Conservation (phyloP, 1,140 invertebrate species). For the Drosophila setifemur region DNA sequence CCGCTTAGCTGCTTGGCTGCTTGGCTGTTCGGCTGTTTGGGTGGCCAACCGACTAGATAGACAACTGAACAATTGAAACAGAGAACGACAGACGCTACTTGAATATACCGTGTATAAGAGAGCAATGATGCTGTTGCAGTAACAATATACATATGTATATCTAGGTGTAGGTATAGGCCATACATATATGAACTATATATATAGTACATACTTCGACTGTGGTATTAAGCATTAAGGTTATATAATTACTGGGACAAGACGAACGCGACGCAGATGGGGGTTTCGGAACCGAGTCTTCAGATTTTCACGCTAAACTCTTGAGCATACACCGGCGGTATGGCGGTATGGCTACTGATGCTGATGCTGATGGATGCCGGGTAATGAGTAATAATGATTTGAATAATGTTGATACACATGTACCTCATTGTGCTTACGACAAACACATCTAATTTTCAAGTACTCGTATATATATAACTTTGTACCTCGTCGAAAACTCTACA, state of each 20-base stretch:
- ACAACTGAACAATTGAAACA: constrained; percentile 2
- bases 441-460: constrained; percentile 55
- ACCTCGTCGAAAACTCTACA: constrained; percentile 71
- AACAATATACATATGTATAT: constrained; percentile 68
- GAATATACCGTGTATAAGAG: constrained; percentile 76
- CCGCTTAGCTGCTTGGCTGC: constrained; percentile 1
- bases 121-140: constrained; percentile 68
- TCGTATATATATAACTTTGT: constrained; percentile 69
- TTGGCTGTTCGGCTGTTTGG: neutral
- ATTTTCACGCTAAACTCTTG: constrained; percentile 29
- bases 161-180: constrained; percentile 44
- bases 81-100: constrained; percentile 31
- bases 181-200: constrained; percentile 41
- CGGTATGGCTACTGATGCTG: neutral
- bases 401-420: constrained; percentile 77
- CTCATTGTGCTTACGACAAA: constrained; percentile 76
- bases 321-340: constrained; percentile 3
- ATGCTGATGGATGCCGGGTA: neutral
- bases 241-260: constrained; percentile 40
- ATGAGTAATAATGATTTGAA: constrained; percentile 55
- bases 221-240: constrained; percentile 82
- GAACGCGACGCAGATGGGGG: too few relatives aligned
- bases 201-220: constrained; percentile 81
- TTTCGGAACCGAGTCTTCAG: constrained; percentile 32
- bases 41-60: constrained; percentile 14